These are phyloP conservation scores for Baryphthengus martii DNA, from an alignment of 2,113 vertebrate genomes.

Conservation along the genomic window DNA sequence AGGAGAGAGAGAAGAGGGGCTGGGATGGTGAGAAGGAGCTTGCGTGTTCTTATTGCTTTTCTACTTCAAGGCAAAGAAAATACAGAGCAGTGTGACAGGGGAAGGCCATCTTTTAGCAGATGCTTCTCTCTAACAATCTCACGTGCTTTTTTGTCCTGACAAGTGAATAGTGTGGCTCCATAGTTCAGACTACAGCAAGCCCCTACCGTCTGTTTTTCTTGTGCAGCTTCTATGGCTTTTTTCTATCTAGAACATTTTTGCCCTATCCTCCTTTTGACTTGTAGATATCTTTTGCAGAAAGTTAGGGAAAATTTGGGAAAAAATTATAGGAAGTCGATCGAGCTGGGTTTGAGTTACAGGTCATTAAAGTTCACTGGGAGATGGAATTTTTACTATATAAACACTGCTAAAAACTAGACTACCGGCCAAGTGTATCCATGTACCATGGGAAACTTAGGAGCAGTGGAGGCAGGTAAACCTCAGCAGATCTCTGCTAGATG, in stretches of 20 bases:
- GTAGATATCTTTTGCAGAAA: constrained; percentile 16
- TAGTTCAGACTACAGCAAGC: background rate
- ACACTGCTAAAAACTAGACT: background rate
- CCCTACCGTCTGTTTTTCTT: background rate
- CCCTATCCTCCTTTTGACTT: background rate
- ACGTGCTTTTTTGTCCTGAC: background rate
- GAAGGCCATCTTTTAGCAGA: background rate
- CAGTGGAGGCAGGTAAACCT: background rate
- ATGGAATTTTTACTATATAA: constrained; percentile 43
- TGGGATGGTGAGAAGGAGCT: background rate
- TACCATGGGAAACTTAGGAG: background rate
- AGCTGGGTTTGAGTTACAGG: constrained; percentile 35
- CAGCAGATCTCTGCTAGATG: background rate
- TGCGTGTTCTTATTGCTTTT: background rate
- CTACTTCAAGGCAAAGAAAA: background rate
- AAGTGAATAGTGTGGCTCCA: background rate
- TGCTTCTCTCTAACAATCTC: background rate
- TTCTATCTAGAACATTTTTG: background rate
- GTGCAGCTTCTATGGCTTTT: background rate
- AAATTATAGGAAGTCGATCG: constrained; percentile 1
- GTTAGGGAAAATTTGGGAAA: background rate
- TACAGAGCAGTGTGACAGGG: background rate
- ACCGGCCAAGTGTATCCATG: constrained; percentile 9
- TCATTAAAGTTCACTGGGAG: constrained; percentile 38
- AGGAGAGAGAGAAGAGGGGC: background rate